Percentiles rank a stretch among this genome's conserved stretches.
Conservation (phyloP, 2,797 vertebrate species). For the Gymnoscopelus braueri region DNA sequence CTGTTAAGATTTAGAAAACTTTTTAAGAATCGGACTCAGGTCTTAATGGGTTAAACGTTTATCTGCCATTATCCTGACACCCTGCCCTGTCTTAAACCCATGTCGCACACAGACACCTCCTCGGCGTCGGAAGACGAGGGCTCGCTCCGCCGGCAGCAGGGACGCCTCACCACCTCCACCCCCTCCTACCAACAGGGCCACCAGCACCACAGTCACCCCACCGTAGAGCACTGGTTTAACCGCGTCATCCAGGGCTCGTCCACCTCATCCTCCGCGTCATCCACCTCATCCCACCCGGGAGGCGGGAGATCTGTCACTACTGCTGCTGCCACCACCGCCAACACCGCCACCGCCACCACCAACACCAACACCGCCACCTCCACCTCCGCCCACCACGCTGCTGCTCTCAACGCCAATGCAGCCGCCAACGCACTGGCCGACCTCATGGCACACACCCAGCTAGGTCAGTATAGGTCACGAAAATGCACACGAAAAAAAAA, state of each 20-base stretch:
- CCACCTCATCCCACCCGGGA: conserved; percentile 96
- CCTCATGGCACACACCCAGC: conserved; percentile 90
- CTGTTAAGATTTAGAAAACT: too few relatives aligned
- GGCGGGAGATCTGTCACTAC: conserved; percentile 83
- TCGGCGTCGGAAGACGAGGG: conserved; percentile 98
- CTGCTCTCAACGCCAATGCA: conserved; percentile 80
- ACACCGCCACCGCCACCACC: conserved; percentile 88
- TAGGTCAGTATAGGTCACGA: conserved; percentile 86
- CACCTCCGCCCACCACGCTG: conserved; percentile 81
- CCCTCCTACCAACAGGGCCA: conserved; percentile 64
- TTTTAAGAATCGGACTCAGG: too few relatives aligned
- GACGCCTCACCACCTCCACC: conserved; percentile 87
- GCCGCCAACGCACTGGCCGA: conserved; percentile 85
- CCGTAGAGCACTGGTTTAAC: conserved; percentile 94
- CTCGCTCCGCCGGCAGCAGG: conserved; percentile 90
- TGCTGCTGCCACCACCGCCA: conserved; percentile 73
- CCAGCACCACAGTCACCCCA: conserved; percentile 89
- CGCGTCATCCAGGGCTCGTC: conserved; percentile 95
- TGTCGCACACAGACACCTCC: conserved; percentile 91
- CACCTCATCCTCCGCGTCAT: conserved; percentile 97
- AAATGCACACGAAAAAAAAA: neutral
- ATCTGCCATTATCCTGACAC: conserved; percentile 49
- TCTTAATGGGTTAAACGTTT: neutral
- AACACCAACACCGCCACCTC: conserved; percentile 82
- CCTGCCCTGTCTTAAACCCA: conserved; percentile 63